Evolutionary conservation across 2,113 vertebrate species (phyloP), one percentile per base, ranked within the genome.

Genomic region (Cololabis saira): DNA sequence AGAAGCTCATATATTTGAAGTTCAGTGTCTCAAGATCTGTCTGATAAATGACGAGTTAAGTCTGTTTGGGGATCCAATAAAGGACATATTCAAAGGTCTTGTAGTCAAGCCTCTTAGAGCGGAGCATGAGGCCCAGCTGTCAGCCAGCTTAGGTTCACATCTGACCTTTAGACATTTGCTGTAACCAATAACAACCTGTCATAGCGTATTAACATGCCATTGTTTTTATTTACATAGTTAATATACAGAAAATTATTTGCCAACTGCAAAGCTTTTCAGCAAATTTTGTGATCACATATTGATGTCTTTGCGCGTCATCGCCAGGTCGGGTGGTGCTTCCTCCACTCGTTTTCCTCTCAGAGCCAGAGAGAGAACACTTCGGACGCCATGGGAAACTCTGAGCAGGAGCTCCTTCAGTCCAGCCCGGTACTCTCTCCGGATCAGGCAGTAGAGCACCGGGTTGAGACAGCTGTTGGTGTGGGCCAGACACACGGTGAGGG

Each of bases 381-480:
- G 84, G 45, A 84, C 13, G 4, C 89, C 85, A 12, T 22, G 90
- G 7, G 87, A 89, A 43, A 90, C 83, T 37, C 90, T 71, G 42
- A 90, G 81, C 41, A 94, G 83, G 12, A 94, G 86, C 17, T 87
- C 80, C 69, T 91, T 91, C 19, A 95, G 88, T 11, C 86, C 91
- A 0, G 83, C 82, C 16, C 91, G 67, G 78, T 94, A 93, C 80
- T 95, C 94, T 33, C 85, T 83, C 1, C 92, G 83, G 72, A 93
- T 91, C 60, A 94, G 90, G 73, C 94, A 95, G 90, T 95, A 95
- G 51, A 94, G 90, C 68, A 94, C 89, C 0, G 94, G 93, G 74
- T 95, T 94, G 24, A 94, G 92, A 55, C 93, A 94, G 71, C 94
- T 94, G 82, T 94, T 94, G 12, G 91, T 85, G 18, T 94, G 93